These are phyloP conservation scores for Panurus biarmicus DNA, from an alignment of 2,113 vertebrate genomes.

Conservation along the genomic window DNA sequence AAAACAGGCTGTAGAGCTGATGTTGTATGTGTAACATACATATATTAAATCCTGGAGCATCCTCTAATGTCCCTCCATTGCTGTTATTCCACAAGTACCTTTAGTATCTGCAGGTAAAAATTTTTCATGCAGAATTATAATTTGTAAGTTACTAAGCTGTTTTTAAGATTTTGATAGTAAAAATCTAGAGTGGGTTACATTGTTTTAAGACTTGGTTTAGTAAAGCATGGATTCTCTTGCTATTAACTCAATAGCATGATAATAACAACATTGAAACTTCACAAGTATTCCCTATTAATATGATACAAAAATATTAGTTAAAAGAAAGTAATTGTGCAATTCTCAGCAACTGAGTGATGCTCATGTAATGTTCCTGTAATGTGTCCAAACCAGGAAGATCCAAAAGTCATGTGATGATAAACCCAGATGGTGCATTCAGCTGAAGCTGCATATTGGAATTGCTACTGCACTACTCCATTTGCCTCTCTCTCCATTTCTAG, in stretches of 20 bases:
- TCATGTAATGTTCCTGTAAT: not conserved
- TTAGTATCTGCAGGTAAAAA: not conserved
- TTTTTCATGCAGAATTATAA: not conserved
- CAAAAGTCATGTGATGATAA: not conserved
- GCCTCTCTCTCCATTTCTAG: not conserved
- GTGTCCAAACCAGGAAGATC: not conserved
- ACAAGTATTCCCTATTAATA: not conserved
- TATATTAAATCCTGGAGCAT: not conserved
- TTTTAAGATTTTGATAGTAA: not conserved
- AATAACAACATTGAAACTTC: not conserved
- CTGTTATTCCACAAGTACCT: not conserved
- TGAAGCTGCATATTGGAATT: not conserved
- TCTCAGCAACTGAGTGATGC: not conserved
- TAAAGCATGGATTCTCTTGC: not conserved
- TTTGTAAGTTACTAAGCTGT: not conserved
- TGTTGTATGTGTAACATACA: not conserved
- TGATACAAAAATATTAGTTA: not conserved
- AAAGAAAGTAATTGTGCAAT: not conserved
- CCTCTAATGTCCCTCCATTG: not conserved
- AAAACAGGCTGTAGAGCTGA: not conserved
- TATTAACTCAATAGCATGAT: not conserved
- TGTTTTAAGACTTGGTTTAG: not conserved
- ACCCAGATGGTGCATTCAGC: not conserved
- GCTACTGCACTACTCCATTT: not conserved
- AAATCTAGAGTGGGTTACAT: not conserved